Evolutionary conservation across 1,140 invertebrate species (phyloP).

Genomic region (Zaprionus gabonicus): DNA sequence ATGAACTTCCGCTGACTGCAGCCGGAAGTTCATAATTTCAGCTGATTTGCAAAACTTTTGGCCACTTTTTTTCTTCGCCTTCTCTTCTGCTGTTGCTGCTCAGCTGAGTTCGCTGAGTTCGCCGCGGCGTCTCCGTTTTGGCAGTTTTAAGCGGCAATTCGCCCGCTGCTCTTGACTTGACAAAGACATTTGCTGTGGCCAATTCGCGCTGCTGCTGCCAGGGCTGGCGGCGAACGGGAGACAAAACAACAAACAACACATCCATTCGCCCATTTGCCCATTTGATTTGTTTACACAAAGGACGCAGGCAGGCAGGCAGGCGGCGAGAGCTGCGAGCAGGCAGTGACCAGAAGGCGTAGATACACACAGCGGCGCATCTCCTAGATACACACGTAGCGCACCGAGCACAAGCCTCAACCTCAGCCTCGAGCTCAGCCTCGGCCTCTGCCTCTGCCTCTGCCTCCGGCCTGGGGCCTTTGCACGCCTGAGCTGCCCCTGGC

Average conservation of each 20-base stretch:
- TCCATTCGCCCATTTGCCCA: constrained; percentile 56
- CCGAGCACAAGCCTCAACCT: constrained; percentile 18
- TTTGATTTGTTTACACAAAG: constrained; percentile 79
- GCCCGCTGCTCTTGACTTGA: constrained; percentile 69
- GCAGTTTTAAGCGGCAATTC: constrained; percentile 69
- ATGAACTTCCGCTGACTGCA: constrained; percentile 77
- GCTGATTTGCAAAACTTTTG: constrained; percentile 77
- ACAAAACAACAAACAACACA: constrained; percentile 66
- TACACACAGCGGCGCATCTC: constrained; percentile 60
- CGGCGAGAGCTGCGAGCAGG: constrained; percentile 30
- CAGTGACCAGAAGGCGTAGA: constrained; percentile 79
- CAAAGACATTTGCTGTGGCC: constrained; percentile 75
- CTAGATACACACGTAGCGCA: constrained; percentile 52
- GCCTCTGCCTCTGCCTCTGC: background rate
- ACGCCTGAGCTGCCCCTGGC: constrained; percentile 30
- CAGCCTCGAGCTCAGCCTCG: constrained; percentile 21
- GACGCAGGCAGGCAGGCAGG: constrained; percentile 29
- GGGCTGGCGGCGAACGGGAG: constrained; percentile 50
- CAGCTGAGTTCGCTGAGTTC: background rate
- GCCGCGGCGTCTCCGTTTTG: constrained; percentile 37
- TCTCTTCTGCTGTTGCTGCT: background rate
- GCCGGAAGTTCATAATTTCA: constrained; percentile 82
- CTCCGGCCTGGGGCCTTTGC: constrained; percentile 21
- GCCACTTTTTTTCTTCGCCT: constrained; percentile 45
- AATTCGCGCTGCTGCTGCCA: constrained; percentile 49